Evolutionary conservation across 1,140 invertebrate genomes (phyloP).

Genomic region (Drosophila serrata): DNA sequence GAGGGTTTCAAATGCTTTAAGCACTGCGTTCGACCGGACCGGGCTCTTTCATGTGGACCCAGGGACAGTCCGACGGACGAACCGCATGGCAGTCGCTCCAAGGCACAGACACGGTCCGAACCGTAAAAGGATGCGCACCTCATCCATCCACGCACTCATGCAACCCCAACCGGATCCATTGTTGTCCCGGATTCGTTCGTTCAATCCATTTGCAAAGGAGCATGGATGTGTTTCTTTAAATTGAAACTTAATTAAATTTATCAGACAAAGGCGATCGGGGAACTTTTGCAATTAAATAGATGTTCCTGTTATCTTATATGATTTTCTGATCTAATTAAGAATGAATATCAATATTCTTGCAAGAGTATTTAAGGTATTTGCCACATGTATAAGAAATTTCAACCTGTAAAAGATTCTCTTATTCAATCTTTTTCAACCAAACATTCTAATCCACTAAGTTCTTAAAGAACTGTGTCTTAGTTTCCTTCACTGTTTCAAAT

Average conservation of each 20-base stretch:
- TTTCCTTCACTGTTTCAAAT: neutral
- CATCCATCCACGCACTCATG: slow-evolving; percentile 8
- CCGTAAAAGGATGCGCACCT: slow-evolving; percentile 44
- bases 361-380: neutral
- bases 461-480: neutral
- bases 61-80: slow-evolving; percentile 12
- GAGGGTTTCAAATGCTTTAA: slow-evolving; percentile 69
- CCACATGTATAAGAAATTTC: too few relatives aligned
- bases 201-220: slow-evolving; percentile 33
- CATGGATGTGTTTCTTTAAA: slow-evolving; percentile 34
- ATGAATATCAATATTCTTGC: too few relatives aligned
- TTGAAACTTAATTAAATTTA: slow-evolving; percentile 44
- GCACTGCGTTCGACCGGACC: slow-evolving; percentile 41
- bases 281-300: neutral
- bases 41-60: slow-evolving; percentile 69
- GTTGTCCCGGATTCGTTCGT: slow-evolving; percentile 35
- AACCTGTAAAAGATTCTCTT: too few relatives aligned
- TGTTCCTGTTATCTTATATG: neutral
- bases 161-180: neutral
- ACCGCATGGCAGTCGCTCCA: slow-evolving; percentile 40
- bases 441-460: too few relatives aligned
- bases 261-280: slow-evolving; percentile 7
- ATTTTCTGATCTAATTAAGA: neutral
- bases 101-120: slow-evolving; percentile 65
- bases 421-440: too few relatives aligned